These are phyloP conservation scores for Andrena minutula DNA, from an alignment of 2,888 invertebrate species.

Conservation along the genomic window DNA sequence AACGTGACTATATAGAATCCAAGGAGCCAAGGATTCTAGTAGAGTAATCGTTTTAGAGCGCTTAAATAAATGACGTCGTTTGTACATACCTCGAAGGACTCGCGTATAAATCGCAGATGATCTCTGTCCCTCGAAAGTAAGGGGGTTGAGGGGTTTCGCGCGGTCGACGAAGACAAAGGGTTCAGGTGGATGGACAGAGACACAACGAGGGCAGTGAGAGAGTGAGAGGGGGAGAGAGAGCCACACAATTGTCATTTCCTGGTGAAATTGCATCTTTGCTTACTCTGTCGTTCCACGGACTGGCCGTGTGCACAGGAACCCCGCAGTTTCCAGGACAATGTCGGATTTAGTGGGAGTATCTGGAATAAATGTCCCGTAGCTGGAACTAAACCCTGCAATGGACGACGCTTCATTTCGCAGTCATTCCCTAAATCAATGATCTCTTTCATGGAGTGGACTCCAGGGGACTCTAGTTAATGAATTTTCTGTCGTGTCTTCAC, in stretches of 20 bases:
- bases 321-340: constrained; percentile 48
- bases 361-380: constrained; percentile 55
- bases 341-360: constrained; percentile 53
- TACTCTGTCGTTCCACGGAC: constrained; percentile 31
- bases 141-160: constrained; percentile 17
- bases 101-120: constrained; percentile 60
- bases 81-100: constrained; percentile 66
- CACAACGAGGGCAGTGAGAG: constrained; percentile 4
- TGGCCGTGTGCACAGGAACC: constrained; percentile 25
- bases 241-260: constrained; percentile 64
- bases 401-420: constrained; percentile 49
- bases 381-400: constrained; percentile 45
- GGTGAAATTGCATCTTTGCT: constrained; percentile 66
- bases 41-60: constrained; percentile 68
- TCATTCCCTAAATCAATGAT: constrained; percentile 39
- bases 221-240: constrained; percentile 9
- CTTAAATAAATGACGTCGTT: constrained; percentile 78
- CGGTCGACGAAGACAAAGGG: background rate
- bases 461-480: constrained; percentile 30
- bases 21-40: constrained; percentile 57
- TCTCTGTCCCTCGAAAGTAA: constrained; percentile 49
- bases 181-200: background rate
- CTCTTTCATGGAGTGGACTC: constrained; percentile 34
- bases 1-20: constrained; percentile 12
- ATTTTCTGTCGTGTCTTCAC: constrained; percentile 16